phyloP scores from a whole-genome alignment of 2,797 vertebrate species.

The Macropus fuliginosus region DNA sequence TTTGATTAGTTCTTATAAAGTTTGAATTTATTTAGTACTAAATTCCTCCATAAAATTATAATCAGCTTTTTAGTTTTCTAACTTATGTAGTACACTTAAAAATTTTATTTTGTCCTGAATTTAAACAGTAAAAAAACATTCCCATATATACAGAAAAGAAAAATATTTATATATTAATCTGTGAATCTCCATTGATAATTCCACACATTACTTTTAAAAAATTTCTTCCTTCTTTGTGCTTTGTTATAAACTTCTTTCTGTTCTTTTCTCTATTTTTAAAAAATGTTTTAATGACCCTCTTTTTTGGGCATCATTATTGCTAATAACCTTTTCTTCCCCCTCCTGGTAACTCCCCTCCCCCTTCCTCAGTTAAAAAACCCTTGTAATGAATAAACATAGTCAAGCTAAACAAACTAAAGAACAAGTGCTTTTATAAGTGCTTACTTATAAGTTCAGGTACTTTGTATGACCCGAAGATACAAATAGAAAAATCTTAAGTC shows the following conservation, averaged over 20 bases:
- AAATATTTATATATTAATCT: neutral
- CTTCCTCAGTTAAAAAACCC: neutral
- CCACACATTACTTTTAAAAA: neutral
- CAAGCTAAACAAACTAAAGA: neutral
- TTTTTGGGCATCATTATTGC: neutral
- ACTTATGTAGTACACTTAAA: constrained; percentile 42
- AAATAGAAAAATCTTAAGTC: neutral
- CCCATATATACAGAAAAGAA: neutral
- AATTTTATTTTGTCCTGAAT: constrained; percentile 17
- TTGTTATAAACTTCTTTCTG: neutral
- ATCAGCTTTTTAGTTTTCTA: constrained; percentile 53
- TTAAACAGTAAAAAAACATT: neutral
- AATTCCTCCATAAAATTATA: constrained; percentile 54
- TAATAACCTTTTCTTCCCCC: neutral
- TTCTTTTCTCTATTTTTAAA: neutral
- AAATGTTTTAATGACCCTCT: neutral
- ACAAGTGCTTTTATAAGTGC: neutral
- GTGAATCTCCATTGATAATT: neutral
- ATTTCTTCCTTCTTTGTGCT: neutral
- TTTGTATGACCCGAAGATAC: neutral
- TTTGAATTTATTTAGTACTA: constrained; percentile 62
- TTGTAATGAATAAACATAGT: neutral
- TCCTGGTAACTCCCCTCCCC: neutral
- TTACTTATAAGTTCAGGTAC: neutral
- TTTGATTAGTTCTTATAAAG: constrained; percentile 60